Conservation (phyloP, 2,113 vertebrate genomes). For the Tichodroma muraria region DNA sequence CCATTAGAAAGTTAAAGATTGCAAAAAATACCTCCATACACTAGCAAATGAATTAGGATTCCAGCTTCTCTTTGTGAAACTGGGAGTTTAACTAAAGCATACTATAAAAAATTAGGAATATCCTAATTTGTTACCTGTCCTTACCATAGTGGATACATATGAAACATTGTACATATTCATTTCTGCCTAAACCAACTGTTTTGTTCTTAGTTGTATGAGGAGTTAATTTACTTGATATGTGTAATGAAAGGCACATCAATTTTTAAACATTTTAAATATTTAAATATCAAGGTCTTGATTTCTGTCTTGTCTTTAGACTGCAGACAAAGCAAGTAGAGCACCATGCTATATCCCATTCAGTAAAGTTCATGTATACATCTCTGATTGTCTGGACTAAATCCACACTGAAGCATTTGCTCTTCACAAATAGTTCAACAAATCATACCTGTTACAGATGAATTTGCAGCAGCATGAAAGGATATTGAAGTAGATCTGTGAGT, state of each 20-base stretch:
- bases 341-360: background rate
- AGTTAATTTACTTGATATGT: background rate
- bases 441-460: background rate
- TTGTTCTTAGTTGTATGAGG: background rate
- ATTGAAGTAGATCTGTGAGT: background rate
- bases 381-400: background rate
- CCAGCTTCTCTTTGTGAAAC: background rate
- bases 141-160: background rate
- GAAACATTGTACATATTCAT: background rate
- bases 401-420: background rate
- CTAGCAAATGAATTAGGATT: background rate
- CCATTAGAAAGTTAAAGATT: background rate
- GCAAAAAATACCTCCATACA: background rate
- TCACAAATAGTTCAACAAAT: background rate
- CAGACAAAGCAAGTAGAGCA: background rate
- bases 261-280: background rate
- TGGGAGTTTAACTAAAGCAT: background rate
- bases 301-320: background rate
- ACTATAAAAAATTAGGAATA: background rate
- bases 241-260: background rate
- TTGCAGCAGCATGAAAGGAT: background rate
- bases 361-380: background rate
- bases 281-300: background rate
- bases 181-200: background rate
- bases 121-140: background rate